These are phyloP conservation scores for Paracentrotus lividus DNA, from an alignment of 53 echinoderm and acorn worm species.

Conservation along the genomic window DNA sequence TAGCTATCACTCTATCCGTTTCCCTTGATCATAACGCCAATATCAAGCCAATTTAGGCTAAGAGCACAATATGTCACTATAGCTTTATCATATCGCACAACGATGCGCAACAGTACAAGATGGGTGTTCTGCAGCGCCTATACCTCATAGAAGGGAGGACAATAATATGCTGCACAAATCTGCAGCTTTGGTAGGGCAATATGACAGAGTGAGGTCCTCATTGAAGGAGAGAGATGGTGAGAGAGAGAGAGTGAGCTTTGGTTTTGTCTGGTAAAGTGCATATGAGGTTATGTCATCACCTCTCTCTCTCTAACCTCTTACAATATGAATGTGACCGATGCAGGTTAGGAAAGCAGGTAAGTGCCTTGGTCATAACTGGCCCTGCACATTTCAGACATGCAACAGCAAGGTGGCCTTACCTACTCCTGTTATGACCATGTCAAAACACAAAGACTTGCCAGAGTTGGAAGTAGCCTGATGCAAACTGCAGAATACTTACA, in stretches of 20 bases:
- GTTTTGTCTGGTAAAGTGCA: slow-evolving; percentile 41
- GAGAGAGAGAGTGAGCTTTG: too few relatives aligned
- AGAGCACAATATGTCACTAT: slow-evolving; percentile 60
- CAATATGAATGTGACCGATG: background rate
- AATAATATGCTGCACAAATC: slow-evolving; percentile 14
- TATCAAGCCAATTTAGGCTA: slow-evolving; percentile 62
- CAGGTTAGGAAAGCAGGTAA: too few relatives aligned
- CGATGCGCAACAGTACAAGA: background rate
- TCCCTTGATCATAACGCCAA: slow-evolving; percentile 61
- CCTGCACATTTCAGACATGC: too few relatives aligned
- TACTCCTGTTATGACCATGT: too few relatives aligned
- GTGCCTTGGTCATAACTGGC: too few relatives aligned
- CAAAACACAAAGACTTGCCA: too few relatives aligned
- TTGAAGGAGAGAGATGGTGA: slow-evolving; percentile 3
- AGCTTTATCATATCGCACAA: slow-evolving; percentile 23
- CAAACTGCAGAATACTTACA: too few relatives aligned
- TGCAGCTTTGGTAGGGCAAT: slow-evolving; percentile 31
- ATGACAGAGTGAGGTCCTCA: slow-evolving; percentile 40
- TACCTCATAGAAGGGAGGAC: background rate
- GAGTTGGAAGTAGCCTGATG: too few relatives aligned
- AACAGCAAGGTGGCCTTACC: too few relatives aligned
- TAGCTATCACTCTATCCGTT: slow-evolving; percentile 17
- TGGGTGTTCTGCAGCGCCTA: background rate
- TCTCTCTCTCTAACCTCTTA: background rate
- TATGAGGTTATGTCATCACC: slow-evolving; percentile 13